Percentiles rank a stretch among this genome's conserved stretches.
Evolutionary conservation across 2,113 vertebrate species (phyloP).

Genomic region (Murina feae): DNA sequence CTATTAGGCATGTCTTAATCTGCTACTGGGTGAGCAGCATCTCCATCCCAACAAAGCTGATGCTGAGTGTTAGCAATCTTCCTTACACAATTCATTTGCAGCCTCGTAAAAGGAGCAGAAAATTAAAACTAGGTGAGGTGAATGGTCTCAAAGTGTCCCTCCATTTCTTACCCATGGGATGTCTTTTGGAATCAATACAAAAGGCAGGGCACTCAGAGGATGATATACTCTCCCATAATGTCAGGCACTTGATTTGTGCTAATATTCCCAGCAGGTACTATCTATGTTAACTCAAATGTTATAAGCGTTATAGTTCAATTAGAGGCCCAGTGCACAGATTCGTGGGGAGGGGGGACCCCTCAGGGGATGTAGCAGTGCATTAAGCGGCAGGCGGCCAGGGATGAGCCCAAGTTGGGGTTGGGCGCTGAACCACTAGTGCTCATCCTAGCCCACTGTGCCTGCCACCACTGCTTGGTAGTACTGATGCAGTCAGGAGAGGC

Average conservation of each 20-base stretch:
- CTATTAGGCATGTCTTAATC: neutral
- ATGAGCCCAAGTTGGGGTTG: no score
- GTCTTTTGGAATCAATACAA: neutral
- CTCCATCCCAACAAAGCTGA: neutral
- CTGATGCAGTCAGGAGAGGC: no score
- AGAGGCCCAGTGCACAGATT: no score
- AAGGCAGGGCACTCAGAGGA: neutral
- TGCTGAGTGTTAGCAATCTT: neutral
- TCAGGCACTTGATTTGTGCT: neutral
- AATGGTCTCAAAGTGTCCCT: neutral
- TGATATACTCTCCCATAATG: neutral
- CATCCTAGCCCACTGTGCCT: no score
- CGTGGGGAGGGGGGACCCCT: accelerated
- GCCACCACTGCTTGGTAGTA: no score
- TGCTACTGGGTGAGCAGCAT: neutral
- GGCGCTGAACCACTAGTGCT: accelerated
- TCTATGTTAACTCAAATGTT: neutral
- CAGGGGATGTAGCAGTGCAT: no score
- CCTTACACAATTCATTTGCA: neutral
- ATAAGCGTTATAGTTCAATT: neutral
- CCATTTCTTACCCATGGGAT: neutral
- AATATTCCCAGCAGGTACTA: neutral
- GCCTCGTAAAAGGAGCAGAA: neutral
- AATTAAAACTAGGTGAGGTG: neutral
- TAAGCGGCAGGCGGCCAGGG: no score